Conservation (phyloP, 2,113 vertebrate genomes). For the Pithys albifrons region DNA sequence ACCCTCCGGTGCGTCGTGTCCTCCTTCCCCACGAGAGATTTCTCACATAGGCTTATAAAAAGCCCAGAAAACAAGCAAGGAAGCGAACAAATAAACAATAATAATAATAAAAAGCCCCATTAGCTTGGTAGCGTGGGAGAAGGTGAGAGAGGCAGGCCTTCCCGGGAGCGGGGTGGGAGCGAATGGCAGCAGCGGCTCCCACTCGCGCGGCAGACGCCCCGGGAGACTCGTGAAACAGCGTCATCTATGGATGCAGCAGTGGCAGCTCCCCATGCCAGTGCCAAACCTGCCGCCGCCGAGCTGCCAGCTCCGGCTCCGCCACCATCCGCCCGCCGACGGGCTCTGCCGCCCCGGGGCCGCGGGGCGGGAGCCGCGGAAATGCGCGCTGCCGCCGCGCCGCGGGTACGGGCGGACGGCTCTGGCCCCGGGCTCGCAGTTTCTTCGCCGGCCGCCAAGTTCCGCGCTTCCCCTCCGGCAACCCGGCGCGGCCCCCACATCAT, state of each 20-base stretch:
- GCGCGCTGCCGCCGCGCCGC: neutral
- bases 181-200: neutral
- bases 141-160: neutral
- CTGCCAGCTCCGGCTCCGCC: neutral
- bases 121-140: neutral
- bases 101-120: neutral
- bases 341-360: neutral
- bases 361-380: neutral
- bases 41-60: neutral
- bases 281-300: neutral
- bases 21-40: neutral
- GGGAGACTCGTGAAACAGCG: slow-evolving; percentile 64
- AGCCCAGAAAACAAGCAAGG: neutral
- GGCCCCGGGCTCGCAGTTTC: neutral
- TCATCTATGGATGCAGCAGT: slow-evolving; percentile 69
- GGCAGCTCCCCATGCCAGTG: neutral
- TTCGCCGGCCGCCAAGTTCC: neutral
- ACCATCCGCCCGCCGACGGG: neutral
- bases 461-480: neutral
- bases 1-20: neutral
- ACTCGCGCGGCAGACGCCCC: neutral
- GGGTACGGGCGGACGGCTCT: neutral
- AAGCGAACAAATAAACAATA: neutral
- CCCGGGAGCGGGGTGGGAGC: neutral
- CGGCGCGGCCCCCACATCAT: neutral